Evolutionary conservation across 2,888 invertebrate genomes (phyloP), one percentile per base, ranked within the genome.

Genomic region (Trachelus troglodyta): DNA sequence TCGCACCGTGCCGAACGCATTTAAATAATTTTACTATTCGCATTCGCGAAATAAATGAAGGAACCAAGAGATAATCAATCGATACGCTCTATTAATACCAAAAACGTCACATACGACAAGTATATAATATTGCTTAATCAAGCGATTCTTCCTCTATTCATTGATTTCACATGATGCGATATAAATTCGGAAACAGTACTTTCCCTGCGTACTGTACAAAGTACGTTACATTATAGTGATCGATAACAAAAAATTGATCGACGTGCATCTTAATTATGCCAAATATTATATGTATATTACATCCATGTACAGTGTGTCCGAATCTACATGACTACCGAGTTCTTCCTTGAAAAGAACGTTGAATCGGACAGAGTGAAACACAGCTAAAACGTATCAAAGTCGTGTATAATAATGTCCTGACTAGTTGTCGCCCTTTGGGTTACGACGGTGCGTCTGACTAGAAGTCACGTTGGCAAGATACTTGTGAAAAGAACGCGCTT

Each of bases 391-490:
- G 56, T 23, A 56, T 56, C 56, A 23, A 56, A 56, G 23, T 56
- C 56, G 56, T 23, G 56, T 56, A 23, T 56, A 56, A 56, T 23
- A 69, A 68, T 75, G 69, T 30, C 40, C 76, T 82, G 83, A 83
- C 83, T 84, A 84, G 84, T 80, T 80, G 76, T 82, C 77, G 68
- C 79, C 80, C 76, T 76, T 80, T 56, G 79, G 71, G 74, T 79
- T 79, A 76, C 84, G 85, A 79, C 82, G 81, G 74, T 79, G 79
- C 69, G 77, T 79, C 68, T 81, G 81, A 77, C 77, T 80, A 74
- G 82, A 79, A 31, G 81, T 81, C 74, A 82, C 79, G 69, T 79
- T 81, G 33, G 82, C 79, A 78, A 85, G 82, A 78, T 84, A 85
- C 78, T 85, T 84, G 68, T 85, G 83, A 79, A 82, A 78, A 73